Conservation (phyloP, 2,113 vertebrate species). For the Heterocephalus glaber region DNA sequence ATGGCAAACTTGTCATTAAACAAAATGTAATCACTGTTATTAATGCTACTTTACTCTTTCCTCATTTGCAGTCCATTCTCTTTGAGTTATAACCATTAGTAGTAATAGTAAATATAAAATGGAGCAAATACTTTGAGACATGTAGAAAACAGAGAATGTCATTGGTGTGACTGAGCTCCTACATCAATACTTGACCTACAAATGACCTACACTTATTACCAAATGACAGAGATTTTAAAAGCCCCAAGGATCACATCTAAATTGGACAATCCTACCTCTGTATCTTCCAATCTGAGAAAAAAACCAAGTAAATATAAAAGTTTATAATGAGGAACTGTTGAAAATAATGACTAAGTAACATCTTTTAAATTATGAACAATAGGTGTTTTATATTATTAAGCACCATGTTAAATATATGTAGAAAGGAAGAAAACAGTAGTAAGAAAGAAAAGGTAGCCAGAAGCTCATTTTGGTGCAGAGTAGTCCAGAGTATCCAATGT, state of each 20-base stretch:
- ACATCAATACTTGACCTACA: neutral
- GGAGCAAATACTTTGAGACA: neutral
- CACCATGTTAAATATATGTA: neutral
- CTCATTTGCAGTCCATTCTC: neutral
- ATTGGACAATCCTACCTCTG: neutral
- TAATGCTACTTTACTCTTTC: neutral
- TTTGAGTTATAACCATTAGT: slow-evolving; percentile 5
- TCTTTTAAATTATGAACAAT: neutral
- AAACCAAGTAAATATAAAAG: slow-evolving; percentile 39
- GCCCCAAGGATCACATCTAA: neutral
- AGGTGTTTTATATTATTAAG: slow-evolving; percentile 38
- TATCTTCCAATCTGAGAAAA: slow-evolving; percentile 35
- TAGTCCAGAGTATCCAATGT: neutral
- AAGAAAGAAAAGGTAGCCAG: neutral
- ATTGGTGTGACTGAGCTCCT: slow-evolving; percentile 29
- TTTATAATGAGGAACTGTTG: slow-evolving; percentile 6
- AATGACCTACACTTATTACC: neutral
- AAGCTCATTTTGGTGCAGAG: slow-evolving; percentile 29
- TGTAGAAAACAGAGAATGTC: neutral
- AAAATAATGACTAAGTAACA: slow-evolving; percentile 40
- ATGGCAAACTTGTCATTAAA: slow-evolving; percentile 22
- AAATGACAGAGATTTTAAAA: slow-evolving; percentile 30
- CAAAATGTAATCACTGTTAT: slow-evolving; percentile 7
- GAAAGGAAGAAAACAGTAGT: neutral
- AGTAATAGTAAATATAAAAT: slow-evolving; percentile 9